Percentiles rank a stretch among this genome's conserved stretches.
phyloP scores from a whole-genome alignment of 2,113 vertebrate genomes.

The Amphiprion percula region DNA sequence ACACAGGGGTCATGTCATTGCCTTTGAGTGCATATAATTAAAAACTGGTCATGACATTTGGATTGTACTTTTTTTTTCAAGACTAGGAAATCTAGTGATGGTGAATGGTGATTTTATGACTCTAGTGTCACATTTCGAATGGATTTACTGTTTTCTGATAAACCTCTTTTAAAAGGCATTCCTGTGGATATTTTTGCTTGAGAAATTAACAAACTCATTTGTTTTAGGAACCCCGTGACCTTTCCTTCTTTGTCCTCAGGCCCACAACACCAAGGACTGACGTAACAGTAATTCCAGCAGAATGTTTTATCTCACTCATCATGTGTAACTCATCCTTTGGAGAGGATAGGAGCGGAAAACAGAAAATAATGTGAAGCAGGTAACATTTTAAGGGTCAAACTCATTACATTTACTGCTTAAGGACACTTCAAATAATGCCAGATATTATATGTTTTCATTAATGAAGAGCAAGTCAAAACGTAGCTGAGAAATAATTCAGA shows the following conservation, averaged over 20 bases:
- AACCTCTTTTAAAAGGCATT: background rate
- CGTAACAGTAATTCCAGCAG: background rate
- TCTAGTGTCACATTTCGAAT: background rate
- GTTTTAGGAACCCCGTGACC: background rate
- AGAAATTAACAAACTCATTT: background rate
- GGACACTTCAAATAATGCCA: background rate
- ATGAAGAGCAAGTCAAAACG: background rate
- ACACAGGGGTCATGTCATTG: background rate
- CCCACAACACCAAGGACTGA: background rate
- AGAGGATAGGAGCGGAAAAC: background rate
- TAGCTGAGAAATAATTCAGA: background rate
- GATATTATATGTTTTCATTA: background rate
- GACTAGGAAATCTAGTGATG: background rate
- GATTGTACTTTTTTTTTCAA: background rate
- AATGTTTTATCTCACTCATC: background rate
- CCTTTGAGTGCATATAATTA: background rate
- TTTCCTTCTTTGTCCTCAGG: background rate
- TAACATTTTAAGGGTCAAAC: conserved; percentile 1
- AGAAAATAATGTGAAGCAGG: background rate
- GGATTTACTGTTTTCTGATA: background rate
- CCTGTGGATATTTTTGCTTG: conserved; percentile 1
- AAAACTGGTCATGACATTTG: background rate
- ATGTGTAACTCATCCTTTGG: conserved; percentile 1
- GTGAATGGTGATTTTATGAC: background rate
- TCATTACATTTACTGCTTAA: background rate